Conservation (phyloP, 2,888 invertebrate species). For the Orthosia gothica region DNA sequence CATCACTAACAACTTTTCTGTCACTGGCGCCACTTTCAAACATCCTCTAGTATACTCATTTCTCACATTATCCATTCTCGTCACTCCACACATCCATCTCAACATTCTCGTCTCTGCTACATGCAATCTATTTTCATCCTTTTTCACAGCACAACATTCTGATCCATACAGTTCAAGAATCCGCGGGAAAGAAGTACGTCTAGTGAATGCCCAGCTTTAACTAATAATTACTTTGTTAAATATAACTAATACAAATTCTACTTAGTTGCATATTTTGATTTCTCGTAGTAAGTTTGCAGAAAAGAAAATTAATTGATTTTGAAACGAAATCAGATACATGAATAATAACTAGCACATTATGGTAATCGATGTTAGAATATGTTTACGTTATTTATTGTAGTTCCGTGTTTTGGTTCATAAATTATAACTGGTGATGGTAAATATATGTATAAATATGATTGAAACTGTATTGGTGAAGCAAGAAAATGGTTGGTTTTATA, state of each 20-base stretch:
- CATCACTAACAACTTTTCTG: no score
- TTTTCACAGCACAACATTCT: no score
- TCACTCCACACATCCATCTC: no score
- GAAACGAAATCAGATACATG: neutral
- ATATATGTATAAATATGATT: neutral
- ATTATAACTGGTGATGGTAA: neutral
- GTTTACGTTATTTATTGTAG: neutral
- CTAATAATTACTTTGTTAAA: neutral
- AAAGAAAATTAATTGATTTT: neutral
- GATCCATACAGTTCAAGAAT: no score
- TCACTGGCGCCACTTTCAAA: no score
- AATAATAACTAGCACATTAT: neutral
- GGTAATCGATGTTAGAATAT: neutral
- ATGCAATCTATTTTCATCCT: no score
- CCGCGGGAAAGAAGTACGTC: no score
- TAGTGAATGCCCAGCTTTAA: neutral
- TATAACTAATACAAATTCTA: neutral
- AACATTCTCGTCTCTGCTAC: no score
- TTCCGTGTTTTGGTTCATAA: slow-evolving; percentile 16
- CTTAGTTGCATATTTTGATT: neutral
- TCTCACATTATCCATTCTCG: no score
- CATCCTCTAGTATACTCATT: no score
- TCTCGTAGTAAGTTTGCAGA: no score
- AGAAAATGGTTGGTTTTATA: neutral
- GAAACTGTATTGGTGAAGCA: neutral